A percentile compares a stretch with the other conserved stretches of the same genome.
Conservation (phyloP, 2,113 vertebrate species). For the Embiotoca jacksoni region DNA sequence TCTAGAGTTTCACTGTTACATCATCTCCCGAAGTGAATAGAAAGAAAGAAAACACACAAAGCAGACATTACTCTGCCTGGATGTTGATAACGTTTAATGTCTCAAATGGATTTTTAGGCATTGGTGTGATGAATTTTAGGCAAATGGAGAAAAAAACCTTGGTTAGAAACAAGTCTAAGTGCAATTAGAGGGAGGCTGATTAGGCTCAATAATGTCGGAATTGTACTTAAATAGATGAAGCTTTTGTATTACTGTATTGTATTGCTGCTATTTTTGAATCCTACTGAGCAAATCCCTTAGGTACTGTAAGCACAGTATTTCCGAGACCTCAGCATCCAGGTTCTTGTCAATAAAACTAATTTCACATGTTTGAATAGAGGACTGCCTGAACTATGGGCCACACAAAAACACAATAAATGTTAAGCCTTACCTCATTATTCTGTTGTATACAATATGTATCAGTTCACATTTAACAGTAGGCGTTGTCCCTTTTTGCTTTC, state of each 20-base stretch:
- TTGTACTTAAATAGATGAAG: conserved; percentile 25
- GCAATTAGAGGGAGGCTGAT: conserved; percentile 46
- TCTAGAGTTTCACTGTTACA: conserved; percentile 55
- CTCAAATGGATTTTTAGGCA: conserved; percentile 53
- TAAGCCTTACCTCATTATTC: background rate
- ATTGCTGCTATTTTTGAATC: conserved; percentile 39
- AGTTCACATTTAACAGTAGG: background rate
- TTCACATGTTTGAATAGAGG: background rate
- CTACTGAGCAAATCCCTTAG: conserved; percentile 30
- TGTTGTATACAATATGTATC: background rate
- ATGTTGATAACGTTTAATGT: conserved; percentile 55
- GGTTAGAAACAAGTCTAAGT: conserved; percentile 34
- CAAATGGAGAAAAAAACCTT: conserved; percentile 30
- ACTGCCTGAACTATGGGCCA: background rate
- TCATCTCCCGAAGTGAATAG: conserved; percentile 57
- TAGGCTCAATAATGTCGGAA: conserved; percentile 47
- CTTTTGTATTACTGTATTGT: conserved; percentile 44
- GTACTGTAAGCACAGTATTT: conserved; percentile 7
- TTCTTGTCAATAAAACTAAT: conserved; percentile 3
- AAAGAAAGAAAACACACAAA: conserved; percentile 49
- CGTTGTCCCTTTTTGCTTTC: background rate
- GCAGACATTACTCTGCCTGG: conserved; percentile 51
- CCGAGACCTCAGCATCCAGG: background rate
- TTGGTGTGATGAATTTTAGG: conserved; percentile 53
- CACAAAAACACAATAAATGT: conserved; percentile 3